Conservation (phyloP, 1,140 invertebrate species). For the Zaprionus inermis region DNA sequence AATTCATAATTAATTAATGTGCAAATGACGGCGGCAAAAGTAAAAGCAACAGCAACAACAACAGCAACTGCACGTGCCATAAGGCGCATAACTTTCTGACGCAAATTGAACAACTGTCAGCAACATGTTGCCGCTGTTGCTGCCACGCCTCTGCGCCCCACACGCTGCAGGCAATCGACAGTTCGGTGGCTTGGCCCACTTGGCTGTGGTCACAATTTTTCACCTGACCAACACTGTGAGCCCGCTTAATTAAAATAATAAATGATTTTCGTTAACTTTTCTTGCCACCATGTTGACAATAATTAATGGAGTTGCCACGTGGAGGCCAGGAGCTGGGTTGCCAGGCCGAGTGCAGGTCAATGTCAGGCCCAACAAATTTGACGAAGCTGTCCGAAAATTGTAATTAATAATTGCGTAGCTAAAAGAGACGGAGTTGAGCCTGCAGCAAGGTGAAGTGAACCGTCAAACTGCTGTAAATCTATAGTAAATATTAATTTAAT, state of each 20-base stretch:
- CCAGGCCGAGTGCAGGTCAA: slow-evolving; percentile 17
- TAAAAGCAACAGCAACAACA: slow-evolving; percentile 1
- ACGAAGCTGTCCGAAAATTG: slow-evolving; percentile 10
- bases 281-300: slow-evolving; percentile 31
- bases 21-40: slow-evolving; percentile 61
- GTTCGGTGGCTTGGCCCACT: slow-evolving; percentile 8
- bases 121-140: slow-evolving; percentile 63
- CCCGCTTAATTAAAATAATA: slow-evolving; percentile 80
- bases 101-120: slow-evolving; percentile 76
- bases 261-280: slow-evolving; percentile 67
- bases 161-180: slow-evolving; percentile 61
- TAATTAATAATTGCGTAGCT: slow-evolving; percentile 25
- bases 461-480: background rate
- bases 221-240: slow-evolving; percentile 60
- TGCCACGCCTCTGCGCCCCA: slow-evolving; percentile 6
- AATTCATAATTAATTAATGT: slow-evolving; percentile 76
- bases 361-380: background rate
- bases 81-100: slow-evolving; percentile 58
- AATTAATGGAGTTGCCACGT: slow-evolving; percentile 34
- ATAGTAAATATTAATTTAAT: background rate
- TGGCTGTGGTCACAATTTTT: slow-evolving; percentile 57
- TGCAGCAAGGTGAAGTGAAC: background rate
- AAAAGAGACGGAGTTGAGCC: background rate
- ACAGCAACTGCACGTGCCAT: slow-evolving; percentile 21
- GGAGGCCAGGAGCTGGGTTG: slow-evolving; percentile 5